phyloP scores from a whole-genome alignment of 1,140 invertebrate species.

The Drosophila nannoptera region DNA sequence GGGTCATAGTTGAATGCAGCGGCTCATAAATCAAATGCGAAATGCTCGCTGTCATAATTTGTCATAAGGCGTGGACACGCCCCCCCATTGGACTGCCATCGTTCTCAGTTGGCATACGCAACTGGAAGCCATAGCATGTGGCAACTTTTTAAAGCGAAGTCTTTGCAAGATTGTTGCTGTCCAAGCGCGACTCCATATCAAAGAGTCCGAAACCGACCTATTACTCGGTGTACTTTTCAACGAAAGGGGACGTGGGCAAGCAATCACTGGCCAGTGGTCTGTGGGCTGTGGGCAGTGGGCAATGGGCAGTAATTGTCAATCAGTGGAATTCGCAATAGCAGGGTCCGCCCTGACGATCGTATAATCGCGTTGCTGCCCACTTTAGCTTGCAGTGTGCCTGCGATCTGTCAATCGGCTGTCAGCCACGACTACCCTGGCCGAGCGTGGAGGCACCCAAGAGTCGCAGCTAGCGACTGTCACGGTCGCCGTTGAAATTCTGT shows the following conservation, averaged over 20 bases:
- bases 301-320: slow-evolving; percentile 45
- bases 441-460: slow-evolving; percentile 44
- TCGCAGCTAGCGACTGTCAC: slow-evolving; percentile 34
- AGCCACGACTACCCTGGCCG: slow-evolving; percentile 7
- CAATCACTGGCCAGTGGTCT: background rate
- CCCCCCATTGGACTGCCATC: slow-evolving; percentile 29
- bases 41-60: slow-evolving; percentile 72
- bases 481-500: slow-evolving; percentile 59
- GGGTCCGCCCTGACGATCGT: slow-evolving; percentile 28
- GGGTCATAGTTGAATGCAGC: slow-evolving; percentile 64
- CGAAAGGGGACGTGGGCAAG: slow-evolving; percentile 4
- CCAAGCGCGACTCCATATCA: slow-evolving; percentile 23
- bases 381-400: slow-evolving; percentile 39
- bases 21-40: slow-evolving; percentile 64
- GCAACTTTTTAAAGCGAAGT: slow-evolving; percentile 13
- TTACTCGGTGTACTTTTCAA: slow-evolving; percentile 62
- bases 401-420: slow-evolving; percentile 60
- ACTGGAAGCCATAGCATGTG: slow-evolving; percentile 40
- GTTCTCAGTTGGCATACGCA: background rate
- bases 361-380: slow-evolving; percentile 19
- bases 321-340: slow-evolving; percentile 49
- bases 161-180: slow-evolving; percentile 44
- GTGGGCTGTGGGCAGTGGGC: slow-evolving; percentile 11
- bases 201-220: slow-evolving; percentile 54
- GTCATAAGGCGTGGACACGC: slow-evolving; percentile 60